Evolutionary conservation across 2,113 vertebrate species (phyloP).

Genomic region (Anseranas semipalmata): DNA sequence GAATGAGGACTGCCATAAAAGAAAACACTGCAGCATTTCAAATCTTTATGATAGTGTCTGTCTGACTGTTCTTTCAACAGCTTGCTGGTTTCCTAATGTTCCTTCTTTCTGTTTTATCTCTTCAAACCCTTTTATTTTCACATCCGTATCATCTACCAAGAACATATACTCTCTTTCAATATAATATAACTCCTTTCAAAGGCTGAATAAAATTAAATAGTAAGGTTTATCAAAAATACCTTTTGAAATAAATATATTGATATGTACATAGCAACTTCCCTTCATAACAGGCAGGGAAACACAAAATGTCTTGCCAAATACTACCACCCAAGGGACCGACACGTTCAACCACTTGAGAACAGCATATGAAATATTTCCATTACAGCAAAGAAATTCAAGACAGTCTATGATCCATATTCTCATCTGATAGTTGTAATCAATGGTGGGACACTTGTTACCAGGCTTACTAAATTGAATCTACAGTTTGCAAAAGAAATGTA

Average conservation of each 20-base stretch:
- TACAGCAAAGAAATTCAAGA: background rate
- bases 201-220: background rate
- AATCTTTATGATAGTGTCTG: slow-evolving; percentile 66
- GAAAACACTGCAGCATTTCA: slow-evolving; percentile 53
- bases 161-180: background rate
- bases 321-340: background rate
- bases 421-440: background rate
- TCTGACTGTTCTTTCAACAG: slow-evolving; percentile 62
- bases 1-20: slow-evolving; percentile 66
- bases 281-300: background rate
- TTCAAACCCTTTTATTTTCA: slow-evolving; percentile 58
- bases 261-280: background rate
- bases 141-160: background rate
- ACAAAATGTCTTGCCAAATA: background rate
- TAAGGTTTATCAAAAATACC: background rate
- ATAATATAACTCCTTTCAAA: background rate
- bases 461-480: background rate
- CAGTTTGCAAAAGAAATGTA: background rate
- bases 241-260: background rate
- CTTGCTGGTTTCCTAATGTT: slow-evolving; percentile 62
- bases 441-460: background rate
- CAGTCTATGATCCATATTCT: background rate
- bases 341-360: background rate
- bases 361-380: background rate
- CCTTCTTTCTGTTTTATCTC: slow-evolving; percentile 60